Conservation (phyloP, 2,113 vertebrate genomes). For the Halichoeres trimaculatus region DNA sequence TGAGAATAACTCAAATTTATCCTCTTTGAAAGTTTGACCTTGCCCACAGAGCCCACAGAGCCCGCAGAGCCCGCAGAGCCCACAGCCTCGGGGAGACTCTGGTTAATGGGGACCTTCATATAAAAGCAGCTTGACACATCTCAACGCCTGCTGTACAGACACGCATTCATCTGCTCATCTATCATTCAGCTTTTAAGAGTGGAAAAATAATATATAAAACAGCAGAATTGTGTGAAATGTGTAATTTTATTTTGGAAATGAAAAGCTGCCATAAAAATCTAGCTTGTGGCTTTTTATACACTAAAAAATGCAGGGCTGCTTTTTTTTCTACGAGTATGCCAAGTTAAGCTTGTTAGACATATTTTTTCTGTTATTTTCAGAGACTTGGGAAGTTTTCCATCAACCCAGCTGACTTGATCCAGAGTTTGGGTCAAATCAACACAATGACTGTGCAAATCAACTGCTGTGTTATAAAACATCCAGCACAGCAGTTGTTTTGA, state of each 20-base stretch:
- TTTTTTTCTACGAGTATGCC: no score
- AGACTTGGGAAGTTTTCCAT: no score
- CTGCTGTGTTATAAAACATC: no score
- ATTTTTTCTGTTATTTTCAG: no score
- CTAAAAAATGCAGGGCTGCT: no score
- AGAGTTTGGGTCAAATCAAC: no score
- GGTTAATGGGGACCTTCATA: constrained; percentile 18
- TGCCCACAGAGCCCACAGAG: background rate
- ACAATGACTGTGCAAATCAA: no score
- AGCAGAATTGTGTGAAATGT: constrained; percentile 14
- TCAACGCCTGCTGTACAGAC: constrained; percentile 31
- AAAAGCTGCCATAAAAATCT: constrained; percentile 9
- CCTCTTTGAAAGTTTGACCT: constrained; percentile 4
- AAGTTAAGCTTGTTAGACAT: no score
- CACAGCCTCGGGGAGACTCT: constrained; percentile 4
- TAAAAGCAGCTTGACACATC: constrained; percentile 26
- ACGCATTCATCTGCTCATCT: constrained; percentile 23
- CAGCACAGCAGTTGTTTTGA: no score
- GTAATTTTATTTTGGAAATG: constrained; percentile 40
- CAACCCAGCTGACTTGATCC: no score
- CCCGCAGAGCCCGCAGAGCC: constrained; percentile 3
- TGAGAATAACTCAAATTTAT: background rate
- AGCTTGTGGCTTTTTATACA: background rate
- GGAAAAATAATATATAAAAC: constrained; percentile 34
- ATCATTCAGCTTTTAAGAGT: constrained; percentile 25